Base-by-base conservation (phyloP, 2,888 invertebrate genomes). In the Enoplolaimus lenunculus region DNA sequence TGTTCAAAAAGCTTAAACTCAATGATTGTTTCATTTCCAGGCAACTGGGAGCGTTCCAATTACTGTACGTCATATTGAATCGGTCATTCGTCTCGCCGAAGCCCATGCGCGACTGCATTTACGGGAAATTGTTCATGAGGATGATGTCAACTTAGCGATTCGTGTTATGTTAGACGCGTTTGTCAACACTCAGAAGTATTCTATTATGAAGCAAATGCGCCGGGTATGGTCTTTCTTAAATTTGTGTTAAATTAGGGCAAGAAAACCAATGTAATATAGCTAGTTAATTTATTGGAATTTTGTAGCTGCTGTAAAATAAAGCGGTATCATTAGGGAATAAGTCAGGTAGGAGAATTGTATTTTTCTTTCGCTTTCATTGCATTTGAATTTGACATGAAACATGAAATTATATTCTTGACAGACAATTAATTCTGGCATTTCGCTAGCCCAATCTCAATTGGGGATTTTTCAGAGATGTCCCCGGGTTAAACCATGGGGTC, bases 111-210 rank as follows among this genome's bases (percentile, higher is more conserved):
- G 90, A 73, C 90, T 99, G 87, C 94, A 97, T 83, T 84, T 99
- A 31, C 86, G 97, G 0, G 88, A 90, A 76, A 89, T 89, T 77
- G 84, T 85, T 26, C 82, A 81, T 71, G 97, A 98, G 78, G 90
- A 90, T 72, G 98, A 99, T 82, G 93, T 99, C 13, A 93, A 94
- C 83, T 89, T 95, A 87, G 94, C 98, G 34, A 93, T 97, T 73
- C 85, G 93, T 71, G 91, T 94, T 85, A 91, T 93, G 89, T 85
- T 99, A 70, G 97, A 99, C 82, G 93, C 93, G 80, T 99, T 99
- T 84, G 91, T 99, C 70, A 91, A 92, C 76, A 95, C 98, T 0
- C 98, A 99, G 84, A 99, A 98, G 82, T 95, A 91, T 85, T 91
- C 92, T 78, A 91, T 98, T 34, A 97, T 93, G 93, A 88, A 91